Evolutionary conservation across 23 tunicate genomes (phyloP).

Genomic region (Trididemnum clinides): DNA sequence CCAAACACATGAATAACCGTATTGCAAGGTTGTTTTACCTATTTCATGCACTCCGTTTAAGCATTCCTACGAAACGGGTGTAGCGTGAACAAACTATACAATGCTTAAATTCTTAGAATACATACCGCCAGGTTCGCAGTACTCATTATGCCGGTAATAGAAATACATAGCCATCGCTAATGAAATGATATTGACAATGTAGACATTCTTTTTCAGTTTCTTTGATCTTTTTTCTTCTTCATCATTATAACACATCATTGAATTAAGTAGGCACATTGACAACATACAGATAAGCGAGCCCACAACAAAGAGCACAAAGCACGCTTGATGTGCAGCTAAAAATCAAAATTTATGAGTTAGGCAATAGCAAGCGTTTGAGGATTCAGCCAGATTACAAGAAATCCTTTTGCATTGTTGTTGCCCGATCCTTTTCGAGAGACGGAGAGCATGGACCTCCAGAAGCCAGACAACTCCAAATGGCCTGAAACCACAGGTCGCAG

Average conservation of each 20-base stretch:
- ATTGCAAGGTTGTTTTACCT: no score
- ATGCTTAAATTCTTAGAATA: neutral
- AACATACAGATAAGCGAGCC: conserved; percentile 50
- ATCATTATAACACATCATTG: neutral
- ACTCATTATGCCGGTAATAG: conserved; percentile 48
- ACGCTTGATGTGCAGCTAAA: conserved; percentile 39
- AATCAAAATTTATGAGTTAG: neutral
- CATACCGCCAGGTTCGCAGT: conserved; percentile 67
- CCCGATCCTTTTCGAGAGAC: no score
- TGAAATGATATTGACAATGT: conserved; percentile 18
- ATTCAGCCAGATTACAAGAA: no score
- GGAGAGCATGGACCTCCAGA: no score
- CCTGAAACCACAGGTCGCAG: no score
- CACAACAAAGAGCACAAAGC: conserved; percentile 44
- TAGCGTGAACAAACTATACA: no score
- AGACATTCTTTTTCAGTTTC: neutral
- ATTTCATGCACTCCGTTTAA: no score
- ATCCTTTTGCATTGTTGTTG: no score
- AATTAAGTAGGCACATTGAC: conserved; percentile 4
- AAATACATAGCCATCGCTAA: conserved; percentile 30
- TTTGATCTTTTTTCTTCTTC: neutral
- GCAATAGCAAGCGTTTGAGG: no score
- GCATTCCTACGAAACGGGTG: no score
- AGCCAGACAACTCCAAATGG: no score
- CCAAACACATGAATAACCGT: no score